Percentiles rank a stretch among this genome's conserved stretches.
Evolutionary conservation across 2,113 vertebrate species (phyloP).

Genomic region (Proteles cristata): DNA sequence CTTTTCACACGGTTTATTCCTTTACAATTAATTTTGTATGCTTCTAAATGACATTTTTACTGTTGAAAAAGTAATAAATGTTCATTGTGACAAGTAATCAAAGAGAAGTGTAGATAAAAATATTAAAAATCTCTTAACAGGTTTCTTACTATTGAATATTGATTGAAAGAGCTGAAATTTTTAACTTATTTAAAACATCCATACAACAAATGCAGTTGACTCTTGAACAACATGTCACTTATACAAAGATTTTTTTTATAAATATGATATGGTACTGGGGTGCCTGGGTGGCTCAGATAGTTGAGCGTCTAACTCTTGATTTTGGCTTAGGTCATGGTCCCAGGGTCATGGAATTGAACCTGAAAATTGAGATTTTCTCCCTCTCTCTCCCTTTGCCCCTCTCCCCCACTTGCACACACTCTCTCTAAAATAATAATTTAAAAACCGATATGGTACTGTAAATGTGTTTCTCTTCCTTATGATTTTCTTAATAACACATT

Average conservation of each 20-base stretch:
- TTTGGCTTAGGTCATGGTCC: too few relatives aligned
- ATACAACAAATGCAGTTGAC: neutral
- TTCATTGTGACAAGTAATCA: conserved; percentile 7
- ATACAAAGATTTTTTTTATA: neutral
- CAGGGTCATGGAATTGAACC: too few relatives aligned
- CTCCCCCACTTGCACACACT: too few relatives aligned
- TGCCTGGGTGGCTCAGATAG: too few relatives aligned
- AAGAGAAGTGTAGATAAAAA: neutral
- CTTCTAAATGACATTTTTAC: neutral
- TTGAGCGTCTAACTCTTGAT: too few relatives aligned
- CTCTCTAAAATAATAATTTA: too few relatives aligned
- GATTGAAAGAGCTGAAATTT: neutral
- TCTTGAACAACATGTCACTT: neutral
- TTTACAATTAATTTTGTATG: conserved; percentile 15
- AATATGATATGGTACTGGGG: neutral
- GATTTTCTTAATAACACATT: neutral
- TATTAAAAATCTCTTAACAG: neutral
- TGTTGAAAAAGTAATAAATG: neutral
- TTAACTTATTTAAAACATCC: neutral
- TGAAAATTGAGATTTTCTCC: too few relatives aligned
- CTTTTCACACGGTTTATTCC: neutral
- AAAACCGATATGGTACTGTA: neutral
- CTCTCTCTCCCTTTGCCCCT: too few relatives aligned
- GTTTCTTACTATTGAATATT: neutral
- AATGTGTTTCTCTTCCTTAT: neutral